These are phyloP conservation scores for Lutjanus erythropterus DNA, from an alignment of 2,113 vertebrate species.

Conservation along the genomic window DNA sequence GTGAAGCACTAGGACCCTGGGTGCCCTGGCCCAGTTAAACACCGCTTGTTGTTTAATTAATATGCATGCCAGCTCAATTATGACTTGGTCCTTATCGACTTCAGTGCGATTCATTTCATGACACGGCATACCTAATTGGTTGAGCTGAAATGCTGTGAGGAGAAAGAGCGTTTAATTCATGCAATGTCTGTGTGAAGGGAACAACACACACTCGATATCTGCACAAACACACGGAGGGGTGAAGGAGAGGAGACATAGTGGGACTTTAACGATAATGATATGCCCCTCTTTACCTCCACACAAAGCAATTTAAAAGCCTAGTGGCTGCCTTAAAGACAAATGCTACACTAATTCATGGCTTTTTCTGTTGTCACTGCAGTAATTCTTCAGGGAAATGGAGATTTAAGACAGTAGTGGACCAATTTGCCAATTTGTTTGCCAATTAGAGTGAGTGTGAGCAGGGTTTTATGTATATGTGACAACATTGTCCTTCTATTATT, in stretches of 20 bases:
- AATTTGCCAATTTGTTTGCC: conserved; percentile 43
- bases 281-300: conserved; percentile 23
- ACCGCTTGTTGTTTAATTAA: conserved; percentile 72
- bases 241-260: not conserved
- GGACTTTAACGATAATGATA: conserved; percentile 38
- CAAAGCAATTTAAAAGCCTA: conserved; percentile 30
- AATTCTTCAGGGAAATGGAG: conserved; percentile 30
- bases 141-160: conserved; percentile 48
- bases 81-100: conserved; percentile 67
- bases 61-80: conserved; percentile 74
- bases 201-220: conserved; percentile 27
- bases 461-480: conserved; percentile 23
- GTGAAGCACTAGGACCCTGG: conserved; percentile 62
- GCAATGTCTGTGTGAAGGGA: conserved; percentile 8
- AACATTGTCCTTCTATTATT: conserved; percentile 40
- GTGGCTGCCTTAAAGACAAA: conserved; percentile 29
- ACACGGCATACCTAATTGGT: conserved; percentile 66
- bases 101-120: conserved; percentile 62
- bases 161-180: conserved; percentile 49
- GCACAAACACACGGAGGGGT: not conserved
- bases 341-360: conserved; percentile 24
- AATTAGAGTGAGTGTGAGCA: conserved; percentile 32
- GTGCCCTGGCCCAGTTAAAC: conserved; percentile 63
- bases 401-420: conserved; percentile 32
- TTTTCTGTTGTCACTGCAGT: conserved; percentile 32